Evolutionary conservation across 2,888 invertebrate genomes (phyloP).

Genomic region (Ganaspis brasiliensis): DNA sequence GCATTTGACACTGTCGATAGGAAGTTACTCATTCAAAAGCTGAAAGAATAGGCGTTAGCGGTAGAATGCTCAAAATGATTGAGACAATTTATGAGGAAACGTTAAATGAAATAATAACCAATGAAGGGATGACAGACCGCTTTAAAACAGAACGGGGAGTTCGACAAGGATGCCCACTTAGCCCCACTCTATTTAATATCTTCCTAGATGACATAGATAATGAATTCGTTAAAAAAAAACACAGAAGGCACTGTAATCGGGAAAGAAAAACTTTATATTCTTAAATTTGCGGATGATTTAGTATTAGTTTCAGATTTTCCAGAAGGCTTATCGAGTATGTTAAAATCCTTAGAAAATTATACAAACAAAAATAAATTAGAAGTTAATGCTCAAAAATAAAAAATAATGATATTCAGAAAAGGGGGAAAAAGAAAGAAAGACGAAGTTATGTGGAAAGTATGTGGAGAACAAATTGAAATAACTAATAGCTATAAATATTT

Average conservation of each 20-base stretch:
- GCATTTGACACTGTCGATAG: too few relatives aligned
- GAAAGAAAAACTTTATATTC: constrained; percentile 49
- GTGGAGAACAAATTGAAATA: too few relatives aligned
- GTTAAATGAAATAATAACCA: constrained; percentile 47
- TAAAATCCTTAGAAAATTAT: too few relatives aligned
- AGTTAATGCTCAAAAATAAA: too few relatives aligned
- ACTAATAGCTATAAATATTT: too few relatives aligned
- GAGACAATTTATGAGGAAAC: constrained; percentile 47
- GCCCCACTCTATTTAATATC: constrained; percentile 46
- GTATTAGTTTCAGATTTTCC: too few relatives aligned
- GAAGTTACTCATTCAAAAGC: constrained; percentile 38
- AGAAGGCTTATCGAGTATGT: too few relatives aligned
- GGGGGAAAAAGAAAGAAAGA: too few relatives aligned
- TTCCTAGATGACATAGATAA: constrained; percentile 55
- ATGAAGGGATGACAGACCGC: constrained; percentile 27
- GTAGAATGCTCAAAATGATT: constrained; percentile 38
- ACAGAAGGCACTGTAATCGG: not conserved
- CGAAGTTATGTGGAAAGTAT: too few relatives aligned
- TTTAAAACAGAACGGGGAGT: constrained; percentile 51
- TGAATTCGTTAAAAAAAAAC: constrained; percentile 16
- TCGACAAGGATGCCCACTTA: constrained; percentile 51
- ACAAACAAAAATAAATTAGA: too few relatives aligned
- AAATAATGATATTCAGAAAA: too few relatives aligned
- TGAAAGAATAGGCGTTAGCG: constrained; percentile 16
- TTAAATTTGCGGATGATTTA: constrained; percentile 59